Base-by-base conservation (phyloP, 2,113 vertebrate species). In the Forbesichthys papilliferus region DNA sequence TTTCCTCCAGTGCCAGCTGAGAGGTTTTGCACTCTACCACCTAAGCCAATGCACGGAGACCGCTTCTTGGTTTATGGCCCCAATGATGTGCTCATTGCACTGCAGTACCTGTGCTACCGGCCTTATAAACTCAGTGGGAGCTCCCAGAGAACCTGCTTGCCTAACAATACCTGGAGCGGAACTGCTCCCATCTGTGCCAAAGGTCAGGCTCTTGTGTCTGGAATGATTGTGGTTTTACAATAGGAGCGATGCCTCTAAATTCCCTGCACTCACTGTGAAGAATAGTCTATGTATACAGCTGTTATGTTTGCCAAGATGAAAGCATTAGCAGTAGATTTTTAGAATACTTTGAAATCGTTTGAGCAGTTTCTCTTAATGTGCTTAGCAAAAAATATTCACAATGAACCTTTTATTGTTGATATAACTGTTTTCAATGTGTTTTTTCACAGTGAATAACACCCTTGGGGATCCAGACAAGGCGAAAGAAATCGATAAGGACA, bases 91-190 rank as follows among this genome's bases (percentile, higher is more conserved):
- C 93, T 96, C 73, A 96, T 97, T 0, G 87, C 94, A 0, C 73
- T 98, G 61, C 94, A 95, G 82, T 98, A 96, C 90, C 94, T 96
- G 72, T 99, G 98, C 89, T 91, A 96, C 86, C 93, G 91, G 78
- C 96, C 95, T 0, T 96, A 96, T 79, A 92, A 95, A 76, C 93
- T 98, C 58, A 95, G 92, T 3, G 97, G 96, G 54, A 91, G 74
- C 36, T 93, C 94, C 58, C 92, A 95, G 82, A 93, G 95, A 82
- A 96, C 92, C 36, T 99, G 98, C 77, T 93, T 96, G 76, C 87
- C 92, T 0, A 87, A 93, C 75, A 95, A 94, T 82, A 93, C 94
- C 67, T 99, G 98, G 98, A 97, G 95, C 68, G 96, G 96, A 63
- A 94, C 92, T 64, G 90, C 94, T 71, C 96, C 97, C 47, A 85